These are phyloP conservation scores for Steatocranus sp. DNA, from an alignment of 2,797 vertebrate species.

Conservation along the genomic window DNA sequence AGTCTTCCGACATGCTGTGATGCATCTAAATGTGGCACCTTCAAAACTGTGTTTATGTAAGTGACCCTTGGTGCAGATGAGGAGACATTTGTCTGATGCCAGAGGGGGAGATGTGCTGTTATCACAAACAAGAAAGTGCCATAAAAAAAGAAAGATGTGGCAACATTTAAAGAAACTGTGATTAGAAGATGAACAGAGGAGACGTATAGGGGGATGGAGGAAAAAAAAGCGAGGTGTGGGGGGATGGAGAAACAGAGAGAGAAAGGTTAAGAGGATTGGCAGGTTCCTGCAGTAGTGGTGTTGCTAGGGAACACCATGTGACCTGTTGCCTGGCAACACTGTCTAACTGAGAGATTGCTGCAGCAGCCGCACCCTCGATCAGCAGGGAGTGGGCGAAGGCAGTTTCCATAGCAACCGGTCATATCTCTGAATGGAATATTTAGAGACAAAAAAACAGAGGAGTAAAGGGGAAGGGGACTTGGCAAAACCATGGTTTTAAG, in stretches of 20 bases:
- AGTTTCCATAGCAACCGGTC: conserved; percentile 78
- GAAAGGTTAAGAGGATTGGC: conserved; percentile 78
- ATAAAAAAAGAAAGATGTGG: conserved; percentile 15
- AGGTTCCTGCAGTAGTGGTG: conserved; percentile 78
- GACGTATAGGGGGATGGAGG: conserved; percentile 16
- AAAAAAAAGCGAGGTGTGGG: conserved; percentile 50
- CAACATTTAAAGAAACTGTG: conserved; percentile 46
- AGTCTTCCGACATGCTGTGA: conserved; percentile 2
- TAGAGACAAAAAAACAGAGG: conserved; percentile 16
- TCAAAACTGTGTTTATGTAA: conserved; percentile 43
- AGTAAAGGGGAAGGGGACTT: conserved; percentile 12
- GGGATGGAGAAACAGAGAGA: conserved; percentile 57
- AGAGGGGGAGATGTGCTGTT: conserved; percentile 33
- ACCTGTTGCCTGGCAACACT: conserved; percentile 79
- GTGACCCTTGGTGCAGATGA: conserved; percentile 47
- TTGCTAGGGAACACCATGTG: conserved; percentile 82
- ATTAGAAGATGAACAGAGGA: conserved; percentile 37
- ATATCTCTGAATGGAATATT: conserved; percentile 69
- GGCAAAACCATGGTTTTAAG: conserved; percentile 31
- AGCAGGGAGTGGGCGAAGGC: conserved; percentile 75
- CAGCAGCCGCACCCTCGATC: conserved; percentile 75
- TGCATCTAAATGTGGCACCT: conserved; percentile 40
- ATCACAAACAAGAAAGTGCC: conserved; percentile 27
- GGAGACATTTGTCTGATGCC: conserved; percentile 56
- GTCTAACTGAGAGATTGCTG: conserved; percentile 77